phyloP scores from a whole-genome alignment of 2,888 invertebrate species.

The Temnothorax ravouxi region DNA sequence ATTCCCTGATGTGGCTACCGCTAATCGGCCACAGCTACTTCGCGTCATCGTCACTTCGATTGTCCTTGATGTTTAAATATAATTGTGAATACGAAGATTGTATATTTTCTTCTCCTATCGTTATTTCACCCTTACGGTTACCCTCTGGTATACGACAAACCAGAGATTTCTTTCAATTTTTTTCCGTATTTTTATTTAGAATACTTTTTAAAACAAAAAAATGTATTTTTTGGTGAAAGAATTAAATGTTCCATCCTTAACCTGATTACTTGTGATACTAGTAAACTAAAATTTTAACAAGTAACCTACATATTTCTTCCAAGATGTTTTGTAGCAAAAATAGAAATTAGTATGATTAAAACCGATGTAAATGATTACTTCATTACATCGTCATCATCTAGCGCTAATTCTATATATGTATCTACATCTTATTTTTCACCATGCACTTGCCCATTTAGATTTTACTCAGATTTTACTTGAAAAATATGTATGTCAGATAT shows the following conservation, averaged over 20 bases:
- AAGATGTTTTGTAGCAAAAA: neutral
- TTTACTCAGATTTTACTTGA: neutral
- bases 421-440: neutral
- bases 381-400: neutral
- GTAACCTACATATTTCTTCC: neutral
- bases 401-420: neutral
- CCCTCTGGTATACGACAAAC: neutral
- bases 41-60: conserved; percentile 25
- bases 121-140: neutral
- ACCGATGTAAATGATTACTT: neutral
- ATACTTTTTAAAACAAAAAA: neutral
- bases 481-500: neutral
- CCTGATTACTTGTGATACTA: neutral
- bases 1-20: conserved; percentile 74
- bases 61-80: conserved; percentile 43
- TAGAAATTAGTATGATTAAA: neutral
- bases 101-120: neutral
- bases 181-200: neutral
- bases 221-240: neutral
- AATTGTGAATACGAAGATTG: neutral
- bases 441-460: neutral
- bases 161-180: neutral
- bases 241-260: neutral
- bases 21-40: conserved; percentile 38
- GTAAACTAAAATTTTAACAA: neutral